These are phyloP conservation scores for Petaurus breviceps DNA, from an alignment of 2,113 vertebrate species.

Conservation along the genomic window DNA sequence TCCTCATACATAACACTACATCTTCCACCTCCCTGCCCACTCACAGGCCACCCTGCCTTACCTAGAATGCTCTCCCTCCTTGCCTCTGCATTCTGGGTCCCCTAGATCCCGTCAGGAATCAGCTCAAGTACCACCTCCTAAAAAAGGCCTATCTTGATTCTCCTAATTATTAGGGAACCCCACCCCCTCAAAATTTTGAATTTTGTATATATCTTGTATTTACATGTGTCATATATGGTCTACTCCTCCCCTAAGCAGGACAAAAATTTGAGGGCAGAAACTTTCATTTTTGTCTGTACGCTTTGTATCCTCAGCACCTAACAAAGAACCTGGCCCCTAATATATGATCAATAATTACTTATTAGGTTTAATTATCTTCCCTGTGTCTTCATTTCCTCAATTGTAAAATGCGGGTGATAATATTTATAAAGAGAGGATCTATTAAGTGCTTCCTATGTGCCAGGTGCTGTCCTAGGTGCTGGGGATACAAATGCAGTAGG, in stretches of 20 bases:
- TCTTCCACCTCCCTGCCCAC: too few species aligned
- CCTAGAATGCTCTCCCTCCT: too few species aligned
- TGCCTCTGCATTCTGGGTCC: too few species aligned
- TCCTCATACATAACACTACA: too few species aligned
- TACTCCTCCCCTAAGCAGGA: background rate
- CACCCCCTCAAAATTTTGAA: too few species aligned
- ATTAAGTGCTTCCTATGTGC: background rate
- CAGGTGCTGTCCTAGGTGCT: background rate
- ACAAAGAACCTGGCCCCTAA: rapidly evolving
- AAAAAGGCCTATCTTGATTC: too few species aligned
- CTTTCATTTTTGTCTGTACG: background rate
- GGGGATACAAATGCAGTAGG: background rate
- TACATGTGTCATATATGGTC: too few species aligned
- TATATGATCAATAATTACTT: background rate
- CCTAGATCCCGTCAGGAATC: too few species aligned
- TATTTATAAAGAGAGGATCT: background rate
- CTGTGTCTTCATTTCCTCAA: background rate
- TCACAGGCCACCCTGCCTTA: too few species aligned
- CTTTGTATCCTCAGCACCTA: background rate
- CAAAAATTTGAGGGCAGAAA: background rate
- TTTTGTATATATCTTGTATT: too few species aligned
- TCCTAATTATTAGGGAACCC: too few species aligned
- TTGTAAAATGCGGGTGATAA: background rate
- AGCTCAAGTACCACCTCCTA: too few species aligned
- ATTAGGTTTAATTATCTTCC: background rate